A percentile compares a stretch with the other conserved stretches of the same genome.
Conservation (phyloP, 1,140 invertebrate species). For the Chymomyza costata region DNA sequence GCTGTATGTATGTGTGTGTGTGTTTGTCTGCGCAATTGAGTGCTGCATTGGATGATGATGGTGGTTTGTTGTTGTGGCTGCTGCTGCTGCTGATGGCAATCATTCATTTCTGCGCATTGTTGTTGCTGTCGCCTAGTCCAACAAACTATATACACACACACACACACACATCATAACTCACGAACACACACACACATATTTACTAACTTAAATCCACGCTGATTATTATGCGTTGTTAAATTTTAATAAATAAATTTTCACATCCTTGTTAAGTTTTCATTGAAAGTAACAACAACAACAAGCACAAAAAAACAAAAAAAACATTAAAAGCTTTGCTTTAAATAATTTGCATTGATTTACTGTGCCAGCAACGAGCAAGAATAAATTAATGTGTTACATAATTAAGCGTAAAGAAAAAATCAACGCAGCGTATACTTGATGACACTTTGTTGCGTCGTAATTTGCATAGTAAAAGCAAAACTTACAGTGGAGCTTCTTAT, state of each 20-base stretch:
- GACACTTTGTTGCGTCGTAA: conserved; percentile 6
- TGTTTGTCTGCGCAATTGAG: conserved; percentile 54
- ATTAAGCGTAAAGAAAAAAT: conserved; percentile 30
- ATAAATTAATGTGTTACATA: conserved; percentile 65
- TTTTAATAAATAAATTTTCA: conserved; percentile 74
- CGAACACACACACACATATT: conserved; percentile 28
- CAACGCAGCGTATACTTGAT: conserved; percentile 56
- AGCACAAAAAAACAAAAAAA: conserved; percentile 2
- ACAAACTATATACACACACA: conserved; percentile 23
- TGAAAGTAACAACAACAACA: conserved; percentile 20
- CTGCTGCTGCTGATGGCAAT: conserved; percentile 56
- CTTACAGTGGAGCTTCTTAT: background rate
- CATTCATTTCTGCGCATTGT: conserved; percentile 12
- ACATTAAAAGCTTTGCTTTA: conserved; percentile 6
- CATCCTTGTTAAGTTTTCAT: conserved; percentile 65
- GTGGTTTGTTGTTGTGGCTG: conserved; percentile 37
- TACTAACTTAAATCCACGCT: conserved; percentile 50
- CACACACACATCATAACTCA: conserved; percentile 5
- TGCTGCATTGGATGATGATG: conserved; percentile 28
- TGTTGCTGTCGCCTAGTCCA: conserved; percentile 10
- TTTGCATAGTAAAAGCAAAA: conserved; percentile 40
- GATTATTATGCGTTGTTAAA: conserved; percentile 72
- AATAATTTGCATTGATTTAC: conserved; percentile 53
- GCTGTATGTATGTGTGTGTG: conserved; percentile 24
- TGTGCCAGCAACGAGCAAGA: conserved; percentile 12